These are phyloP conservation scores for Therioaphis trifolii DNA, from an alignment of 2,888 invertebrate genomes.

Conservation along the genomic window DNA sequence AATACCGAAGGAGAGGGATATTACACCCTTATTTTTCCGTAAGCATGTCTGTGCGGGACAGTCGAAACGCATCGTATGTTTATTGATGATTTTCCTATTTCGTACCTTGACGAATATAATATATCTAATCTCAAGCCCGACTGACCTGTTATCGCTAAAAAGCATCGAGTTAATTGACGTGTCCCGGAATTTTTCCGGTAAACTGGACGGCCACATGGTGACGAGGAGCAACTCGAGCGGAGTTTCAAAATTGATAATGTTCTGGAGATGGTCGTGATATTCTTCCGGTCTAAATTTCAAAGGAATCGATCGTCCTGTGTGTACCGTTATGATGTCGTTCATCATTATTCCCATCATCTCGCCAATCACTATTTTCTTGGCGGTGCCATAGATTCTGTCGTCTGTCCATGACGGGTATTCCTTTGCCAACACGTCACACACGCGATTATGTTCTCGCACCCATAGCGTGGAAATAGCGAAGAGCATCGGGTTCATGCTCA, in stretches of 20 bases:
- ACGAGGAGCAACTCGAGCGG: no score
- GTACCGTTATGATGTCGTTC: neutral
- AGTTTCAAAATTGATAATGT: neutral
- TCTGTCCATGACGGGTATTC: neutral
- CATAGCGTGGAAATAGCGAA: neutral
- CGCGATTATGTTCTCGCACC: conserved; percentile 16
- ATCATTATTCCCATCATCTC: neutral
- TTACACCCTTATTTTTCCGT: no score
- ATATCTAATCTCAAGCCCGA: no score
- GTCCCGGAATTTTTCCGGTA: neutral
- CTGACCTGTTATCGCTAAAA: neutral
- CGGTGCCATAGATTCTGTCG: neutral
- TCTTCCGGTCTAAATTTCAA: neutral
- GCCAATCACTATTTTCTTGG: neutral
- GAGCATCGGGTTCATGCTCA: no score
- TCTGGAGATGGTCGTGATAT: neutral
- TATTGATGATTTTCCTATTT: no score
- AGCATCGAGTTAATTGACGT: neutral
- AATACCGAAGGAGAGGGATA: no score
- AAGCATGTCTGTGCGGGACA: no score
- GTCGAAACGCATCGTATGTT: no score
- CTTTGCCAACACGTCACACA: neutral
- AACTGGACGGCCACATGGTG: no score
- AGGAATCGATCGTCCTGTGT: neutral
- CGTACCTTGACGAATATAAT: no score